Conservation (phyloP, 2,113 vertebrate species). For the Saimiri boliviensis region DNA sequence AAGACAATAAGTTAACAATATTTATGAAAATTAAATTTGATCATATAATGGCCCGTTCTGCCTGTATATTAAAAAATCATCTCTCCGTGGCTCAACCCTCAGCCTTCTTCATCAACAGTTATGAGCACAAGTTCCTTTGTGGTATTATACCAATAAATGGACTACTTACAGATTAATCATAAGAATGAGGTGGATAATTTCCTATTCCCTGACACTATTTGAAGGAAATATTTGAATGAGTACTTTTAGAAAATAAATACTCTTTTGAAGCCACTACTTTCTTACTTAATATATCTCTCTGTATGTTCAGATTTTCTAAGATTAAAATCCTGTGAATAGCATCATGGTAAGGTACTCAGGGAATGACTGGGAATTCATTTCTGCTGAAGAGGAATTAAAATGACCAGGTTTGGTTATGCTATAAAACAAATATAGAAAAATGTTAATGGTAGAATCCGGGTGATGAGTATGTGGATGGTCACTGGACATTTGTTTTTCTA, state of each 20-base stretch:
- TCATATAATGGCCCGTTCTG: neutral
- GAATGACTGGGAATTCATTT: neutral
- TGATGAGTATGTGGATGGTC: neutral
- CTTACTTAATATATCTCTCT: neutral
- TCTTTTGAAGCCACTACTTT: neutral
- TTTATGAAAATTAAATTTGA: neutral
- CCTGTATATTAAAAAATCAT: neutral
- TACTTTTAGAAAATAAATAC: neutral
- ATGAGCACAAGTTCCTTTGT: neutral
- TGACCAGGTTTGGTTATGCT: neutral
- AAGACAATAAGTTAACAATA: neutral
- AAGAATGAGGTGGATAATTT: neutral
- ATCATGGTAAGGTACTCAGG: neutral
- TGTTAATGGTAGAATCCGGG: neutral
- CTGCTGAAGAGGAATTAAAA: neutral
- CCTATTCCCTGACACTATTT: neutral
- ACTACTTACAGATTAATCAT: neutral
- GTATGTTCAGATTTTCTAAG: neutral
- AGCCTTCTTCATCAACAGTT: neutral
- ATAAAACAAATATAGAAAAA: neutral
- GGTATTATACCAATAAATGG: neutral
- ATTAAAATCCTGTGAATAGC: neutral
- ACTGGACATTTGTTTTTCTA: neutral
- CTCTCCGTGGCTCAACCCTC: neutral
- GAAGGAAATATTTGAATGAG: neutral